Base-by-base conservation (phyloP, 1,140 invertebrate species). In the Meloidogyne hapla region DNA sequence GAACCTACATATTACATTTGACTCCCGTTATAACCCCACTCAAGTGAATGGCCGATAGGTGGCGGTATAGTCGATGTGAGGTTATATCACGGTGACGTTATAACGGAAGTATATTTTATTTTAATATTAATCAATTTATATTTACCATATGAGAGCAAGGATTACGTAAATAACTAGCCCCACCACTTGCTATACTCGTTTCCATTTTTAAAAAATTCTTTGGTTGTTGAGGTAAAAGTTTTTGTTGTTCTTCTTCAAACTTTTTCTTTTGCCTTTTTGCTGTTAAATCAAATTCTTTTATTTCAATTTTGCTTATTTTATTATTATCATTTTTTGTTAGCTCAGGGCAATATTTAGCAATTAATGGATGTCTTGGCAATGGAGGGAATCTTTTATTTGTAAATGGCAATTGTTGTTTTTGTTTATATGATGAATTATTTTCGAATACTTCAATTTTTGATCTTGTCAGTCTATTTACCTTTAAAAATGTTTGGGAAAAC, bases 131-230 rank as follows among this genome's bases (percentile, higher is more conserved):
- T n/a, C n/a, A n/a, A n/a, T 18, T 18, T 18, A 18, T 18, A n/a
- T 18, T 18, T 63, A 73, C 48, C 28, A 64, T 26, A 64, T 73
- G 56, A 15, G 71, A 56, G 21, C n/a, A 73, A 23, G 71, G 71
- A 40, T 73, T 56, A 23, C 56, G 45, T 63, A 72, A 33, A 64
- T 63, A 73, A 64, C n/a, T 65, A 33, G 71, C 42, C 23, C 71
- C 71, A 2, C 71, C 71, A 21, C 23, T 26, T 33, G 71, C 71
- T 4, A 73, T 63, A 23, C 10, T 73, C 13, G 71, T 73, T 38
- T 73, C 71, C 71, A 73, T 73, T 40, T 73, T 64, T 38, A 73
- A 64, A 61, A 73, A 38, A 73, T 73, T 73, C 13, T 64, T 56
- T 33, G 71, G 12, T n/a, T n/a, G 12, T 56, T 56, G 18, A 1